Conservation (phyloP, 2,888 invertebrate genomes). For the Perdita meconis region DNA sequence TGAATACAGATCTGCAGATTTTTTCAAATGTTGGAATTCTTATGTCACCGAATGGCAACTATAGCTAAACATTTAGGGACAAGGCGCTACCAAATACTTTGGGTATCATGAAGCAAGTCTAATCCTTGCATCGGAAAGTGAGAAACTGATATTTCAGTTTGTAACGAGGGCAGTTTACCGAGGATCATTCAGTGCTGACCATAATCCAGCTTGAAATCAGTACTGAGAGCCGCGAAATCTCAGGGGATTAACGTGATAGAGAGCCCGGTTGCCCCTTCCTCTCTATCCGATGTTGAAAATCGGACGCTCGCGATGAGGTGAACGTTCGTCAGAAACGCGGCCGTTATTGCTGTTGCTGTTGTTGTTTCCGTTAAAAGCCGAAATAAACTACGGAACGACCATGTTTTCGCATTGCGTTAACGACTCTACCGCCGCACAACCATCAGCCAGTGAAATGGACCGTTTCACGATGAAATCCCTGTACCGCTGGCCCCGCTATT, state of each 20-base stretch:
- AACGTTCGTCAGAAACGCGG: slow-evolving; percentile 31
- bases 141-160: not conserved
- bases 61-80: too few species aligned
- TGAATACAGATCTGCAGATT: too few species aligned
- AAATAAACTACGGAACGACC: slow-evolving; percentile 61
- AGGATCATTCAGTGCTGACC: slow-evolving; percentile 37
- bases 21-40: too few species aligned
- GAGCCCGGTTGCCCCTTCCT: not conserved
- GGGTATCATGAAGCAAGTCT: not conserved
- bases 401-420: slow-evolving; percentile 67
- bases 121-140: not conserved
- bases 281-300: slow-evolving; percentile 55
- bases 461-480: slow-evolving; percentile 58
- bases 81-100: not conserved
- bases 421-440: slow-evolving; percentile 42
- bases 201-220: slow-evolving; percentile 58
- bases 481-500: slow-evolving; percentile 34
- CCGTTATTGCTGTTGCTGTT: slow-evolving; percentile 55
- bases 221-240: slow-evolving; percentile 49
- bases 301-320: slow-evolving; percentile 32
- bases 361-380: slow-evolving; percentile 65
- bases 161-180: slow-evolving; percentile 3
- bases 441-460: slow-evolving; percentile 56
- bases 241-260: slow-evolving; percentile 53
- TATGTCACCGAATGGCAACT: too few species aligned